A percentile compares a stretch with the other conserved stretches of the same genome.
phyloP scores from a whole-genome alignment of 2,113 vertebrate species.

The Lepus europaeus region DNA sequence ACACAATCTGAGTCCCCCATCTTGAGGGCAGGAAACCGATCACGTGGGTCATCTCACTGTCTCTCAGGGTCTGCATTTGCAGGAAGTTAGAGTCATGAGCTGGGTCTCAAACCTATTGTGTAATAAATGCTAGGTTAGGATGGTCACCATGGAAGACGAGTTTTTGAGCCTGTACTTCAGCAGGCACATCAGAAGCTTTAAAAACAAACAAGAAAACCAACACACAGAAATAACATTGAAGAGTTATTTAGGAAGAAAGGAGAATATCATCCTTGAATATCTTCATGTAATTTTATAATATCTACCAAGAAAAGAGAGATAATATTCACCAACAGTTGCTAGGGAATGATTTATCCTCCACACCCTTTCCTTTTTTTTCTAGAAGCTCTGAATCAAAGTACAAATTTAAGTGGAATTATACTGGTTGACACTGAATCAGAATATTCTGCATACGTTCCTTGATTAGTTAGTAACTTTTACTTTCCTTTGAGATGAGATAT shows the following conservation, averaged over 20 bases:
- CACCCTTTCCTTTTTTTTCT: background rate
- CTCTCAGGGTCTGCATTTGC: no score
- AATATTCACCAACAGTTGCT: background rate
- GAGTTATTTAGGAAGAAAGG: background rate
- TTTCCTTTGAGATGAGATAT: background rate
- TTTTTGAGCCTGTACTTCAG: background rate
- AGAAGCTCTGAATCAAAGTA: conserved; percentile 10
- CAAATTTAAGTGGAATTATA: background rate
- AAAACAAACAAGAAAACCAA: background rate
- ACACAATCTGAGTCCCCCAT: no score
- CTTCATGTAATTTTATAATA: background rate
- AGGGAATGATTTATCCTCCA: background rate
- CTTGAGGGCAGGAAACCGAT: no score
- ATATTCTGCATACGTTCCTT: background rate
- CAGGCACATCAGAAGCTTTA: background rate
- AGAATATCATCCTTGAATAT: background rate
- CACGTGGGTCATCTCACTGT: no score
- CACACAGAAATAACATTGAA: conserved; percentile 37
- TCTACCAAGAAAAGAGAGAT: background rate
- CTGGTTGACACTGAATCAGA: background rate
- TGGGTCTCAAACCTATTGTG: no score
- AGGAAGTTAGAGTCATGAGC: no score
- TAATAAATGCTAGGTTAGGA: no score
- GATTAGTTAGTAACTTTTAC: background rate
- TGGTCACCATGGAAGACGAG: no score